Evolutionary conservation across 2,888 invertebrate genomes (phyloP), one percentile per base, ranked within the genome.

Genomic region (Schizaphis graminum): DNA sequence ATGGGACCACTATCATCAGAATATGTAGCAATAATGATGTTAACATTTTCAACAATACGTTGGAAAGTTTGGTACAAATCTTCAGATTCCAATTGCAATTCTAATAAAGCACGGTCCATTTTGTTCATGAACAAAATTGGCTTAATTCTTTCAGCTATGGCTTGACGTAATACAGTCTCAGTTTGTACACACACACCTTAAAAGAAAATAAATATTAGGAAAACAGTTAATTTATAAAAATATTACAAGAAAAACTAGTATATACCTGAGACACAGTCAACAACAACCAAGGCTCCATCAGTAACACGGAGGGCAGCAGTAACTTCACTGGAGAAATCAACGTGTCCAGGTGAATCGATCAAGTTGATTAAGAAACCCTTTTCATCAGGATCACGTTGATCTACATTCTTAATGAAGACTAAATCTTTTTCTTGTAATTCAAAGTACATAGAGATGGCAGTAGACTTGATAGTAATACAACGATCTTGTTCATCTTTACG

Each of bases 51-150:
- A 95, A 99, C 99, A 96, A 99, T 99, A 97, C 99, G 98, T 96
- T 99, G 99, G 98, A 99, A 99, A 95, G 98, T 99, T 96, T 99
- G 99, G 96, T 98, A 99, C 94, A 99, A 97, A 96, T 99, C 99
- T 96, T 99, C 99, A 95, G 98, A 97, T 95, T 98, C 99, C 95
- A 99, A 96, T 96, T 99, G 99, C 96, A 99, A 97, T 96, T 99
- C 99, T 84, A 99, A 97, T 94, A 99, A 97, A 95, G 99, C 99
- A 95, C 99, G 98, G 97, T 99, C 99, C 99, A 99, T 99, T 97
- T 99, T 99, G 98, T 99, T 99, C 99, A 99, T 99, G 98, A 99
- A 99, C 95, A 99, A 97, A 95, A 99, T 98, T 94, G 99, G 99
- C 98, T 99, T 99, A 96, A 99, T 99, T 96, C 99, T 98, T 97